A percentile compares a stretch with the other conserved stretches of the same genome.
Evolutionary conservation across 2,797 vertebrate species (phyloP).

Genomic region (Catostomus latipinnis): DNA sequence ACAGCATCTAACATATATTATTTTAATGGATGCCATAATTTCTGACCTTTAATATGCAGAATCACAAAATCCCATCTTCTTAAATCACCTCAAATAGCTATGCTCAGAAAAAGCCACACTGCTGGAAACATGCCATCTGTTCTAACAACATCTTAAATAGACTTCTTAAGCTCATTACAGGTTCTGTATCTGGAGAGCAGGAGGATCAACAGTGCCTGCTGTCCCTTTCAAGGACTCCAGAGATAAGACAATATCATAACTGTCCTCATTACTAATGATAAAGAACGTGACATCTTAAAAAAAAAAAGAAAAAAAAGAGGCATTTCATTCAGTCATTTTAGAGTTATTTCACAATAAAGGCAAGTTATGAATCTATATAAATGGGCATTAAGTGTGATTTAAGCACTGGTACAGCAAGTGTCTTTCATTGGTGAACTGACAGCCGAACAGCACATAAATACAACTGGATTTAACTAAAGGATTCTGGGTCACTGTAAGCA

Average conservation of each 20-base stretch:
- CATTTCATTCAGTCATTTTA: not conserved
- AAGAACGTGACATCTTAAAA: conserved; percentile 5
- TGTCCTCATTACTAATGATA: conserved; percentile 39
- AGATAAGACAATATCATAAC: conserved; percentile 39
- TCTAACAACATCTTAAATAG: conserved; percentile 58
- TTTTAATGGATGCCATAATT: not conserved
- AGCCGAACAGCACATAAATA: too few relatives aligned
- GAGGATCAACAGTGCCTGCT: conserved; percentile 29
- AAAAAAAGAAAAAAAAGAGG: not conserved
- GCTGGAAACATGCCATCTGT: conserved; percentile 62
- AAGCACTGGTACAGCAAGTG: too few relatives aligned
- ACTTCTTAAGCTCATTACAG: too few relatives aligned
- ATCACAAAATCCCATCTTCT: conserved; percentile 16
- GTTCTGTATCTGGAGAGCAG: conserved; percentile 40
- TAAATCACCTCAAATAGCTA: conserved; percentile 21
- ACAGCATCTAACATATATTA: not conserved
- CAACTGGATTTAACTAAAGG: too few relatives aligned
- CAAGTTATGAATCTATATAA: too few relatives aligned
- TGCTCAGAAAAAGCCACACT: conserved; percentile 15
- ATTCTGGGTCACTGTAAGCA: not conserved
- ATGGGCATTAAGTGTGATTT: not conserved
- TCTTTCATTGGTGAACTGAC: too few relatives aligned
- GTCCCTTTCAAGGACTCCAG: conserved; percentile 42
- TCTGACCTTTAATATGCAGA: not conserved
- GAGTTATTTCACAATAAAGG: too few relatives aligned